These are phyloP conservation scores for Rhabdornis inornatus DNA, from an alignment of 2,113 vertebrate species.

Conservation along the genomic window DNA sequence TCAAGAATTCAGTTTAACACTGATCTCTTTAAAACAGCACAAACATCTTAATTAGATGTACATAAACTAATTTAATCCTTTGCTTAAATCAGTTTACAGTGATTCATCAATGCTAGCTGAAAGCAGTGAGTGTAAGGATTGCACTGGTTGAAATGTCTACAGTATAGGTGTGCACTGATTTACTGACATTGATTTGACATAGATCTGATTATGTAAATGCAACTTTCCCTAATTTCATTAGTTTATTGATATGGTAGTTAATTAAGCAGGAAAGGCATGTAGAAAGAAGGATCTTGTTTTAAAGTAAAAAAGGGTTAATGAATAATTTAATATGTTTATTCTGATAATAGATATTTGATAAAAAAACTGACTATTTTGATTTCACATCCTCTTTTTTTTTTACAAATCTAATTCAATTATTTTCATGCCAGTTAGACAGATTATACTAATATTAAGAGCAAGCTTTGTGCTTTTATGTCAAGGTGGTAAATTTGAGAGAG, in stretches of 20 bases:
- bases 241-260: slow-evolving; percentile 29
- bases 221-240: neutral
- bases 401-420: neutral
- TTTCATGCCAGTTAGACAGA: neutral
- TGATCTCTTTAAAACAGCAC: neutral
- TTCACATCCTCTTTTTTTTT: neutral
- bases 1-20: neutral
- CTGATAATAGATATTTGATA: neutral
- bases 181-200: slow-evolving; percentile 16
- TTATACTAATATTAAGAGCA: neutral
- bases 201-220: slow-evolving; percentile 13
- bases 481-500: neutral
- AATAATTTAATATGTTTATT: neutral
- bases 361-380: neutral
- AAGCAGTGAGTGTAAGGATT: neutral
- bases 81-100: neutral
- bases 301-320: neutral
- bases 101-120: neutral
- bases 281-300: neutral
- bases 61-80: slow-evolving; percentile 2
- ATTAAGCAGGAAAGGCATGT: neutral
- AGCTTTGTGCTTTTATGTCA: neutral
- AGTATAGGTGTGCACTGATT: neutral
- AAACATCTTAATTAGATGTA: neutral
- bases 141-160: neutral